A percentile compares a stretch with the other conserved stretches of the same genome.
These are phyloP conservation scores for Hydrocynus forskahlii DNA, from an alignment of 2,797 vertebrate species.

Conservation along the genomic window DNA sequence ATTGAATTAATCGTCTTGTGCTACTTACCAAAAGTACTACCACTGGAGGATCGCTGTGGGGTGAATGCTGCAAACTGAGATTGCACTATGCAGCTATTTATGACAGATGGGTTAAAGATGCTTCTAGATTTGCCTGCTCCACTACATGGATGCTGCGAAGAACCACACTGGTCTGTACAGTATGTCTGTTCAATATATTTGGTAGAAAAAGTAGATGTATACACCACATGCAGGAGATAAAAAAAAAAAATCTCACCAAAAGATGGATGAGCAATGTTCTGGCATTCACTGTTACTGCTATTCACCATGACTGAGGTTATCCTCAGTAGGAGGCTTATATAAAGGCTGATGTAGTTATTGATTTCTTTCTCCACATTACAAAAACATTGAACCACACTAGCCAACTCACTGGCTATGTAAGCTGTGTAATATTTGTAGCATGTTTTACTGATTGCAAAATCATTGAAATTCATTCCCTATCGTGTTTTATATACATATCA, in stretches of 20 bases:
- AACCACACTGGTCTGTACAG: no score
- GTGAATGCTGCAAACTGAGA: neutral
- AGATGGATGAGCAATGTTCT: neutral
- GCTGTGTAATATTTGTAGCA: neutral
- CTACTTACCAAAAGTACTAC: neutral
- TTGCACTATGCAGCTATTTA: neutral
- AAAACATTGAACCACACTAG: neutral
- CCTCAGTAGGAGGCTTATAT: constrained; percentile 5
- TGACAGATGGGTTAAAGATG: neutral
- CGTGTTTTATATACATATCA: no score
- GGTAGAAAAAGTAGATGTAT: neutral
- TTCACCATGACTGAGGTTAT: neutral
- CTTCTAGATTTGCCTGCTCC: neutral
- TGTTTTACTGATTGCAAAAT: neutral
- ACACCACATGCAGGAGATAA: neutral
- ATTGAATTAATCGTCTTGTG: constrained; percentile 17
- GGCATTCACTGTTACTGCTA: neutral
- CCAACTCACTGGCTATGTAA: neutral
- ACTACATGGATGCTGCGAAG: neutral
- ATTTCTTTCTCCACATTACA: neutral
- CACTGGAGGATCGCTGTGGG: neutral
- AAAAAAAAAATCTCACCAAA: no score
- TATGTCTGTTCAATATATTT: neutral
- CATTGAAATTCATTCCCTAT: neutral
- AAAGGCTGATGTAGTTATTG: neutral